A percentile compares a stretch with the other conserved stretches of the same genome.
phyloP scores from a whole-genome alignment of 1,140 invertebrate genomes.

The Bombus terrestris region DNA sequence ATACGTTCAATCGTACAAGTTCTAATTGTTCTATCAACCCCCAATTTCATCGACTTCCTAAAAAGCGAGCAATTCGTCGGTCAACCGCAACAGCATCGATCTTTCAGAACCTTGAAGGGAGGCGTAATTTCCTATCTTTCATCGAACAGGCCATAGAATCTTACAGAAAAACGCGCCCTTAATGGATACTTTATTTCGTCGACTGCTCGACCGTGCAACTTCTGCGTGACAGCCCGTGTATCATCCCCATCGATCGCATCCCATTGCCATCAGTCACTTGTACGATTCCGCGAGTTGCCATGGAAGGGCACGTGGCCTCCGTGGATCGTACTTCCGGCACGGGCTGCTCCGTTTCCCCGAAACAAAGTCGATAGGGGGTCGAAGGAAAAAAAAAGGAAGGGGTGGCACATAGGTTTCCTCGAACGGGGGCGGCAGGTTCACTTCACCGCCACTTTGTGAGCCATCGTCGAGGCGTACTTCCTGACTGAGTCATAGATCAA shows the following conservation, averaged over 20 bases:
- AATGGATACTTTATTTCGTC: conserved; percentile 63
- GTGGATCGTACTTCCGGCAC: conserved; percentile 60
- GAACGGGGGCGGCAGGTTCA: conserved; percentile 61
- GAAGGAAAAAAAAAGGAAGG: background rate
- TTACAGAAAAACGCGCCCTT: conserved; percentile 27
- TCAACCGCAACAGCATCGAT: background rate
- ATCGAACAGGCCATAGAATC: conserved; percentile 12
- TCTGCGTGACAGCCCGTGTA: conserved; percentile 52
- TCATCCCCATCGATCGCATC: conserved; percentile 57
- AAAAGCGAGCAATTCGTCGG: background rate
- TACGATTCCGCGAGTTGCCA: conserved; percentile 30
- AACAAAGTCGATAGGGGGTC: conserved; percentile 41
- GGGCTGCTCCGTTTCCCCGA: conserved; percentile 27
- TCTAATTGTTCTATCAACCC: background rate
- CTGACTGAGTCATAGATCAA: conserved; percentile 77
- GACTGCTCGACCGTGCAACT: conserved; percentile 44
- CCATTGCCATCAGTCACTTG: conserved; percentile 28
- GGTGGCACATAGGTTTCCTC: conserved; percentile 51
- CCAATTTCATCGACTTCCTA: too few relatives aligned
- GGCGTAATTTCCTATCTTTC: conserved; percentile 18
- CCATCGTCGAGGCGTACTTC: conserved; percentile 68
- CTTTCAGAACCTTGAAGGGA: too few relatives aligned
- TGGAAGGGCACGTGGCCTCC: conserved; percentile 53
- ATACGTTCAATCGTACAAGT: too few relatives aligned
- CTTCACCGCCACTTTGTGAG: conserved; percentile 60